Conservation (phyloP, 1,140 invertebrate species). For the Caenorhabditis remanei region DNA sequence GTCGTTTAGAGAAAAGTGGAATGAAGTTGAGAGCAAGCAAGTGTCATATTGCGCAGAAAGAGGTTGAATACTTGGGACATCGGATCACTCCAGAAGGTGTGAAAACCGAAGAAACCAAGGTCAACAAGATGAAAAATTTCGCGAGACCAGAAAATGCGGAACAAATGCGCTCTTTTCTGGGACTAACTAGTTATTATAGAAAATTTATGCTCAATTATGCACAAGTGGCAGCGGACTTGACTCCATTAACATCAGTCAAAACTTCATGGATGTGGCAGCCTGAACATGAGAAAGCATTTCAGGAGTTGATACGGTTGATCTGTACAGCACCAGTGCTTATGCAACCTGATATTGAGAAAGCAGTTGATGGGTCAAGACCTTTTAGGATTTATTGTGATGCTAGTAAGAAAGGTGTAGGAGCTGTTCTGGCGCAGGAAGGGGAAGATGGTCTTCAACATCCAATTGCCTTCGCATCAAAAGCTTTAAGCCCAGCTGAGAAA, state of each 20-base stretch:
- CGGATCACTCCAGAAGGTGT: background rate
- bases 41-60: constrained; percentile 6
- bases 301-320: constrained; percentile 54
- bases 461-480: constrained; percentile 55
- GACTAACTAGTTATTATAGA: constrained; percentile 45
- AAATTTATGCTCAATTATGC: constrained; percentile 59
- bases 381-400: constrained; percentile 69
- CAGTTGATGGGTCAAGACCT: constrained; percentile 11
- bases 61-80: constrained; percentile 52
- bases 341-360: constrained; percentile 54
- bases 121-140: no score
- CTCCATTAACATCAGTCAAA: constrained; percentile 59
- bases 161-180: no score
- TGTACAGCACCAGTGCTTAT: constrained; percentile 63
- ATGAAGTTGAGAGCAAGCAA: constrained; percentile 17
- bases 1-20: background rate
- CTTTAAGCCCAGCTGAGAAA: constrained; percentile 58
- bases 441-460: constrained; percentile 62
- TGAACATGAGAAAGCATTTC: constrained; percentile 60
- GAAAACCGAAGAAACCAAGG: no score
- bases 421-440: constrained; percentile 61
- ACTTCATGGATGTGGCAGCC: constrained; percentile 15
- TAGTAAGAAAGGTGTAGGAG: constrained; percentile 59
- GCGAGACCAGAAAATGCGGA: no score
- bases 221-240: constrained; percentile 54